Conservation (phyloP, 2,113 vertebrate species). For the Isichthys henryi region DNA sequence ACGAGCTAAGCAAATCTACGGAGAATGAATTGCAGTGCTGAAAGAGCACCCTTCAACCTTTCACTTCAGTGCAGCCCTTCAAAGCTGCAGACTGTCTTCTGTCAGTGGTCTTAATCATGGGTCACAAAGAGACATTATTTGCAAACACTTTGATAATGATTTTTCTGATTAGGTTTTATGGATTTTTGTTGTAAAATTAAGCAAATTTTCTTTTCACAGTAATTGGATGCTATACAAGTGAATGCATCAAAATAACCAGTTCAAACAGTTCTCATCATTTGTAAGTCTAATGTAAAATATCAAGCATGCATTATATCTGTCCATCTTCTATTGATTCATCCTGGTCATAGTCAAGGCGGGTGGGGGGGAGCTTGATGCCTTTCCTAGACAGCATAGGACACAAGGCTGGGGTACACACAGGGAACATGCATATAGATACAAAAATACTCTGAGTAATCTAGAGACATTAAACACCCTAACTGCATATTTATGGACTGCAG, state of each 20-base stretch:
- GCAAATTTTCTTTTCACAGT: background rate
- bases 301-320: background rate
- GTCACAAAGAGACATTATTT: slow-evolving; percentile 30
- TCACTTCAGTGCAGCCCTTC: slow-evolving; percentile 59
- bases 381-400: background rate
- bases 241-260: background rate
- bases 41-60: slow-evolving; percentile 77
- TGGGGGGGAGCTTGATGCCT: background rate
- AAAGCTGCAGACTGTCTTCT: slow-evolving; percentile 58
- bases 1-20: slow-evolving; percentile 18
- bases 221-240: background rate
- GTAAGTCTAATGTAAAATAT: slow-evolving; percentile 3
- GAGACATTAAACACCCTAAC: background rate
- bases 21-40: slow-evolving; percentile 61
- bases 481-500: background rate
- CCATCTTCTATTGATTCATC: background rate
- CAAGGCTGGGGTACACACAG: background rate
- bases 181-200: background rate
- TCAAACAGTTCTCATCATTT: background rate
- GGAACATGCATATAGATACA: background rate
- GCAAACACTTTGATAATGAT: background rate
- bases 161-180: background rate
- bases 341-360: background rate
- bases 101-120: slow-evolving; percentile 58
- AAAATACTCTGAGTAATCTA: background rate